Evolutionary conservation across 2,113 vertebrate species (phyloP).

Genomic region (Catharus minimus): DNA sequence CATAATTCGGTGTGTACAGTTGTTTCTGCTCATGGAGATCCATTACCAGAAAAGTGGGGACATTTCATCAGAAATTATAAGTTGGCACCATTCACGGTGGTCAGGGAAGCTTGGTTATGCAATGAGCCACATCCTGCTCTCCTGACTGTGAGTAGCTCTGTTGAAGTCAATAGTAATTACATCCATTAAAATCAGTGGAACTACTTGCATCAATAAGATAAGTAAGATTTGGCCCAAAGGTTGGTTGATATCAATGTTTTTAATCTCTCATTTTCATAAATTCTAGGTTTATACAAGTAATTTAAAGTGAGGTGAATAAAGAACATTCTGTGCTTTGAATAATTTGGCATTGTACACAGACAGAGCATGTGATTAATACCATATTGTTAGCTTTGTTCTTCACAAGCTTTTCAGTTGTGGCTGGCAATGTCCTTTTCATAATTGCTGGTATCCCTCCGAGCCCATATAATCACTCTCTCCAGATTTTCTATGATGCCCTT

Average conservation of each 20-base stretch:
- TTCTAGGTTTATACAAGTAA: slow-evolving; percentile 23
- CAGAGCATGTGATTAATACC: slow-evolving; percentile 68
- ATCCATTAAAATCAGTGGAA: slow-evolving; percentile 48
- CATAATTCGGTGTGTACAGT: neutral
- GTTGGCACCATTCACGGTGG: slow-evolving; percentile 10
- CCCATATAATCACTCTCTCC: slow-evolving; percentile 48
- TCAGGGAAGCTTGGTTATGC: slow-evolving; percentile 39
- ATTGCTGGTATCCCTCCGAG: slow-evolving; percentile 30
- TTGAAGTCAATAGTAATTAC: slow-evolving; percentile 28
- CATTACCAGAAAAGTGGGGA: neutral
- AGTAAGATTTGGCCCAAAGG: slow-evolving; percentile 51
- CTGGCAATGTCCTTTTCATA: slow-evolving; percentile 44
- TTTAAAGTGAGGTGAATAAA: slow-evolving; percentile 50
- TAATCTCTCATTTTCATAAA: slow-evolving; percentile 57
- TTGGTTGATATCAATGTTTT: slow-evolving; percentile 55
- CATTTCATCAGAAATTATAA: neutral
- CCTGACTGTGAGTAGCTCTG: neutral
- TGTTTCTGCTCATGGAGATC: neutral
- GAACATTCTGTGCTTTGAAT: slow-evolving; percentile 59
- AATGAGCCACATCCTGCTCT: slow-evolving; percentile 51
- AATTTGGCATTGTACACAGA: slow-evolving; percentile 9
- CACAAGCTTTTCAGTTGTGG: slow-evolving; percentile 42
- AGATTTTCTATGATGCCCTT: neutral
- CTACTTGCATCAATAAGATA: slow-evolving; percentile 62
- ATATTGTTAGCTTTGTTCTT: slow-evolving; percentile 67